A percentile compares a stretch with the other conserved stretches of the same genome.
These are phyloP conservation scores for Lepidurus arcticus DNA, from an alignment of 1,140 invertebrate species.

Conservation along the genomic window DNA sequence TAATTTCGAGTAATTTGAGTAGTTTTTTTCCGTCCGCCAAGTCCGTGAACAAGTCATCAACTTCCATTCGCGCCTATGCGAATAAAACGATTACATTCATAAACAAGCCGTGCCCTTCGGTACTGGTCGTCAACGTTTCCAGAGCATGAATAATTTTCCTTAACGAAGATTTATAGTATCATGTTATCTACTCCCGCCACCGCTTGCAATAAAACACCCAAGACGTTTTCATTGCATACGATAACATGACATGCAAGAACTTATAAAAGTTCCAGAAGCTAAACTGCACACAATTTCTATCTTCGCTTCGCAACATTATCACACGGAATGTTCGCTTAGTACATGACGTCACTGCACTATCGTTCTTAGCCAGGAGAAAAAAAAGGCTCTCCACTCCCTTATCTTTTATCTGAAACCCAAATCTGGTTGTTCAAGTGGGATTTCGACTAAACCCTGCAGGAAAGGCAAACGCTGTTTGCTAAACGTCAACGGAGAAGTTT, in stretches of 20 bases:
- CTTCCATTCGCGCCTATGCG: constrained; percentile 70
- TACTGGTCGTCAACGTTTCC: background rate
- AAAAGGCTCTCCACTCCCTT: constrained; percentile 10
- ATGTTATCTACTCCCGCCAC: background rate
- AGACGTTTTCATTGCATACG: background rate
- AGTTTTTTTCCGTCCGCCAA: constrained; percentile 91
- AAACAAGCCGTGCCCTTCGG: constrained; percentile 4
- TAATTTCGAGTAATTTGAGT: constrained; percentile 95
- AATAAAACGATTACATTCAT: constrained; percentile 10
- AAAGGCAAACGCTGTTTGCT: background rate
- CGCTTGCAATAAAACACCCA: background rate
- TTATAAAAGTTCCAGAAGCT: background rate
- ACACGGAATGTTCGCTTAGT: background rate
- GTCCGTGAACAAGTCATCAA: constrained; percentile 94
- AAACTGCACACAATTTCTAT: background rate
- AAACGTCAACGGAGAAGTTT: background rate
- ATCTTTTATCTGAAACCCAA: constrained; percentile 11
- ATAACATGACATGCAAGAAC: background rate
- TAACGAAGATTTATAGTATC: background rate
- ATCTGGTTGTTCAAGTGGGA: background rate
- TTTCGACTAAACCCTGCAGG: background rate
- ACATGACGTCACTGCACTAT: background rate
- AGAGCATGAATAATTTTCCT: background rate
- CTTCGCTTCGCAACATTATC: background rate
- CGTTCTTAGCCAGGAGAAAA: background rate